Conservation (phyloP, 1,140 invertebrate genomes). For the Micrasema longulum region DNA sequence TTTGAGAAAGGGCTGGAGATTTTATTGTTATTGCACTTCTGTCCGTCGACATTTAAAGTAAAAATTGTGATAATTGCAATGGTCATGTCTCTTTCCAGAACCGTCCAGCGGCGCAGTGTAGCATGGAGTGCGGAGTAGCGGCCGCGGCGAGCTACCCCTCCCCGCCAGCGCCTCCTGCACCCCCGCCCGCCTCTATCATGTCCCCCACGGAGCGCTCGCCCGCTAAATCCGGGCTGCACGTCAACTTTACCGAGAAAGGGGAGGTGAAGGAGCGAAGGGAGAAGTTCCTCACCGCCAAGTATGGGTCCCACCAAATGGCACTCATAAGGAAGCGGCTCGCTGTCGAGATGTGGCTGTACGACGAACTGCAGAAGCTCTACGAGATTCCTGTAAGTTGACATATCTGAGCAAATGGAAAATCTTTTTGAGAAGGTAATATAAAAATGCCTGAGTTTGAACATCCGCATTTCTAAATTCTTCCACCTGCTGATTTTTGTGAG, state of each 20-base stretch:
- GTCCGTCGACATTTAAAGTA: too few relatives aligned
- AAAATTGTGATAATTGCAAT: too few relatives aligned
- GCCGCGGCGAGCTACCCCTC: conserved; percentile 37
- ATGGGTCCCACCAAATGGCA: conserved; percentile 96
- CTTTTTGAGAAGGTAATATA: too few relatives aligned
- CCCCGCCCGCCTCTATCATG: conserved; percentile 60
- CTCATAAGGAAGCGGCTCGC: conserved; percentile 93
- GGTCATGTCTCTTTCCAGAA: conserved; percentile 36
- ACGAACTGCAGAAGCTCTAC: conserved; percentile 92
- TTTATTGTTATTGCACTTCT: too few relatives aligned
- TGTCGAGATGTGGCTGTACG: conserved; percentile 98
- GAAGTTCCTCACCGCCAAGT: conserved; percentile 96
- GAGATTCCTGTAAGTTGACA: conserved; percentile 80
- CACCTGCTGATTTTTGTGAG: too few relatives aligned
- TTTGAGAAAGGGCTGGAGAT: too few relatives aligned
- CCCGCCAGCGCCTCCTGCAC: conserved; percentile 43
- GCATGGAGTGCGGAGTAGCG: conserved; percentile 63
- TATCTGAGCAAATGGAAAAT: too few relatives aligned
- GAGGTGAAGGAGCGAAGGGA: conserved; percentile 87
- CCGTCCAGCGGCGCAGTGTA: conserved; percentile 50
- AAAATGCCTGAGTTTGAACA: too few relatives aligned
- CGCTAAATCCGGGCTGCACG: conserved; percentile 83
- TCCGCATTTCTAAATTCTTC: too few relatives aligned
- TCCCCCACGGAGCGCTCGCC: conserved; percentile 77
- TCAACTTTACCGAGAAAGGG: conserved; percentile 89